Conservation (phyloP, 2,797 vertebrate genomes). For the Ctenopoma multispine region DNA sequence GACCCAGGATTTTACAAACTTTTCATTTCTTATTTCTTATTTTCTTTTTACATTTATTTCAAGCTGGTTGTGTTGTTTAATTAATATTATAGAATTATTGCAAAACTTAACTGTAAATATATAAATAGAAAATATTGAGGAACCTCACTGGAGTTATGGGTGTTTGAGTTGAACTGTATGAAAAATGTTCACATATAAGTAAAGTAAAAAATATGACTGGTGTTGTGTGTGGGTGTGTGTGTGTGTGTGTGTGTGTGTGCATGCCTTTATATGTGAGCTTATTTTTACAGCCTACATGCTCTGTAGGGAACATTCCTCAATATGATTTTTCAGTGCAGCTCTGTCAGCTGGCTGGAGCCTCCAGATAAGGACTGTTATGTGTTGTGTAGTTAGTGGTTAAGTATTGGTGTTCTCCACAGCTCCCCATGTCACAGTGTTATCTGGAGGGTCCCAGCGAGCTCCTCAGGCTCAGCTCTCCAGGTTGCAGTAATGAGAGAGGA, state of each 20-base stretch:
- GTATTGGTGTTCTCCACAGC: conserved; percentile 69
- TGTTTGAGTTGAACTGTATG: too few relatives aligned
- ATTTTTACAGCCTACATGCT: conserved; percentile 52
- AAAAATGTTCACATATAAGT: too few relatives aligned
- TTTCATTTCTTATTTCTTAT: too few relatives aligned
- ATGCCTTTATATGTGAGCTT: conserved; percentile 40
- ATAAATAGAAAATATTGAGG: too few relatives aligned
- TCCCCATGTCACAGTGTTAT: conserved; percentile 73
- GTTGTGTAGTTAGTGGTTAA: conserved; percentile 74
- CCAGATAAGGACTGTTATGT: conserved; percentile 75
- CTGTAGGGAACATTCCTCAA: conserved; percentile 54
- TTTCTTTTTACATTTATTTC: too few relatives aligned
- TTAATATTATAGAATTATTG: too few relatives aligned
- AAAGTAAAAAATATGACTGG: background rate
- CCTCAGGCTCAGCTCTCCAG: conserved; percentile 67
- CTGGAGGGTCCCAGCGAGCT: conserved; percentile 76
- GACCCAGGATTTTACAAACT: too few relatives aligned
- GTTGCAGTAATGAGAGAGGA: conserved; percentile 74
- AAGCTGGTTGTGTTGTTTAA: too few relatives aligned
- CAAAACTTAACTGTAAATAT: too few relatives aligned
- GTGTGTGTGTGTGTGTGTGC: background rate
- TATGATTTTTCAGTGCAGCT: conserved; percentile 60
- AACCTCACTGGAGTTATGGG: too few relatives aligned
- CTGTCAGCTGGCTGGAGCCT: conserved; percentile 72
- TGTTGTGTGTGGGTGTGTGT: background rate